phyloP scores from a whole-genome alignment of 2,888 invertebrate genomes.

The Xestia ashworthii region DNA sequence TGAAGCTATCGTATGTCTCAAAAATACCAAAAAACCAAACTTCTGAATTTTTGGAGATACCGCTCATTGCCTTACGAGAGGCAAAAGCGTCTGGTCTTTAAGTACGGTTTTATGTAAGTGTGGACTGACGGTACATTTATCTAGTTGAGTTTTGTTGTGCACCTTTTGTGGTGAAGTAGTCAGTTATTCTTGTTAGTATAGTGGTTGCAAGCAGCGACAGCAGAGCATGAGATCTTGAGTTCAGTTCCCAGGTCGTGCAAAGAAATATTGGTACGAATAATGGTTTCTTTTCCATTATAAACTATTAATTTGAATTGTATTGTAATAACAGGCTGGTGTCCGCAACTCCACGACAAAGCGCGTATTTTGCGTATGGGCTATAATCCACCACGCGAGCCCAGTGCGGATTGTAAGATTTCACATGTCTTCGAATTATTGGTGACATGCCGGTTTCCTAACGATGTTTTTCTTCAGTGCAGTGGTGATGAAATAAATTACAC shows the following conservation, averaged over 20 bases:
- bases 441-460: too few relatives aligned
- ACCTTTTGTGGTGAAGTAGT: neutral
- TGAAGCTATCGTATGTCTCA: neutral
- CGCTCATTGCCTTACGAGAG: neutral
- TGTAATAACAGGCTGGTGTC: too few relatives aligned
- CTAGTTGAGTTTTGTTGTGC: constrained; percentile 13
- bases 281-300: neutral
- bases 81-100: constrained; percentile 16
- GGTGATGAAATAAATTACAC: too few relatives aligned
- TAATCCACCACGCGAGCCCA: too few relatives aligned
- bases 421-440: too few relatives aligned
- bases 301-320: neutral
- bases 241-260: neutral
- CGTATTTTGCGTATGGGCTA: too few relatives aligned
- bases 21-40: neutral
- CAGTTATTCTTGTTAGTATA: neutral
- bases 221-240: neutral
- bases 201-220: neutral
- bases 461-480: too few relatives aligned
- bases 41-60: neutral
- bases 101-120: constrained; percentile 28
- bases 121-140: constrained; percentile 21
- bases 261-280: neutral
- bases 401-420: too few relatives aligned
- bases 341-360: too few relatives aligned